Evolutionary conservation across 1,140 invertebrate genomes (phyloP).

Genomic region (Macrostomum lignano): DNA sequence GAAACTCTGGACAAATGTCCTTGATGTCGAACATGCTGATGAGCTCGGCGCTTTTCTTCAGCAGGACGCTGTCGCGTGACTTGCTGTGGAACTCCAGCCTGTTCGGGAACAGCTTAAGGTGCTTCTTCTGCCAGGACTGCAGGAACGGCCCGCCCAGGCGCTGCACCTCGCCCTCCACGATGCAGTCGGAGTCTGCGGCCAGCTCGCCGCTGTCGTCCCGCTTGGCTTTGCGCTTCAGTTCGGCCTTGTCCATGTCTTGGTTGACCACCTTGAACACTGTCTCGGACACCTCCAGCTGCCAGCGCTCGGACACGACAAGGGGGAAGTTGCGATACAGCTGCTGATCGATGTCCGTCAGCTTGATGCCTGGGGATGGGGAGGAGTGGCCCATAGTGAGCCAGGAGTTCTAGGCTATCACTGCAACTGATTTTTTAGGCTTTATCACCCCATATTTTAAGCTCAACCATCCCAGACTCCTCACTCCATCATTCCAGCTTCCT

Average conservation of each 20-base stretch:
- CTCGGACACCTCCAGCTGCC: constrained; percentile 93
- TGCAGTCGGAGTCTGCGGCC: constrained; percentile 98
- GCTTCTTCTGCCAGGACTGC: constrained; percentile 28
- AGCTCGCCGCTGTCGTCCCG: no score
- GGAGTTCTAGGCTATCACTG: no score
- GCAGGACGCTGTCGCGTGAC: constrained; percentile 20
- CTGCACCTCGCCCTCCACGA: constrained; percentile 91
- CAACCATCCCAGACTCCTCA: no score
- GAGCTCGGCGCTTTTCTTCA: constrained; percentile 24
- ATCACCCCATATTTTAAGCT: no score
- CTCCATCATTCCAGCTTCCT: no score
- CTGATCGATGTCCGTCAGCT: constrained; percentile 76
- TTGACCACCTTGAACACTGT: constrained; percentile 97
- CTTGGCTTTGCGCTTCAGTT: constrained; percentile 4
- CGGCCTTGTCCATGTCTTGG: constrained; percentile 48
- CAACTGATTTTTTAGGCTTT: no score
- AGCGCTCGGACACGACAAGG: constrained; percentile 82
- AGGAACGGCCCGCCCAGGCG: constrained; percentile 80
- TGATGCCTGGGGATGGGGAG: no score
- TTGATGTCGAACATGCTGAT: constrained; percentile 27
- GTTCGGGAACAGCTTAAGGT: constrained; percentile 32
- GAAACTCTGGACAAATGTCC: constrained; percentile 23
- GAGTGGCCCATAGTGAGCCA: no score
- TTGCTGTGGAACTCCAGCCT: constrained; percentile 43
- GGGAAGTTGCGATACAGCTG: constrained; percentile 95